These are phyloP conservation scores for Callionymus lyra DNA, from an alignment of 2,113 vertebrate species.

Conservation along the genomic window DNA sequence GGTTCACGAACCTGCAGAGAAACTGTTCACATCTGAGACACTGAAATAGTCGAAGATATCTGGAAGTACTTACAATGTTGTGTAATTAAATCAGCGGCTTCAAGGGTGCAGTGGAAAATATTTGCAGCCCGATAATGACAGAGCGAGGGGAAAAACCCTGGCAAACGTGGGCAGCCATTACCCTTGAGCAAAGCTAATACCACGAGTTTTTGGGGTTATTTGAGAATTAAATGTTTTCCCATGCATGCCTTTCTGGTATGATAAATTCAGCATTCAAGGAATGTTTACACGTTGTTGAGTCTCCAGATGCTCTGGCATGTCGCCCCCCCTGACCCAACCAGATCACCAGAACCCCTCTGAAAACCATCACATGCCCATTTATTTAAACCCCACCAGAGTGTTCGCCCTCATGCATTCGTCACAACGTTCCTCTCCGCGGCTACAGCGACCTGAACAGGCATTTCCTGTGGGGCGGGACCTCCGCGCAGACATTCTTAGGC, in stretches of 20 bases:
- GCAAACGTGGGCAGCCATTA: constrained; percentile 10
- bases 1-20: too few relatives aligned
- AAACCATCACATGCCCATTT: constrained; percentile 39
- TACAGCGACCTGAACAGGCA: constrained; percentile 50
- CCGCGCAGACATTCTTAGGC: constrained; percentile 57
- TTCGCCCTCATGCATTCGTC: constrained; percentile 16
- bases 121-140: constrained; percentile 39
- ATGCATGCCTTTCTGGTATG: constrained; percentile 6
- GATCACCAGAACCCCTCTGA: constrained; percentile 32
- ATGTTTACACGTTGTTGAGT: constrained; percentile 39
- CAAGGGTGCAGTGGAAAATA: constrained; percentile 50
- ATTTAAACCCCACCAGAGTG: constrained; percentile 28
- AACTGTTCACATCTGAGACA: not conserved
- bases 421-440: constrained; percentile 26
- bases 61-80: constrained; percentile 53
- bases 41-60: constrained; percentile 28
- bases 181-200: constrained; percentile 13
- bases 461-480: constrained; percentile 63
- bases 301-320: constrained; percentile 20
- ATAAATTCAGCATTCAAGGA: constrained; percentile 27
- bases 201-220: constrained; percentile 33
- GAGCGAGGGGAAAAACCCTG: constrained; percentile 27
- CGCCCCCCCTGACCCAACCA: constrained; percentile 31
- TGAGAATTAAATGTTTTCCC: constrained; percentile 25
- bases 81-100: constrained; percentile 51